Percentiles rank a stretch among this genome's conserved stretches.
Conservation (phyloP, 1,140 invertebrate genomes). For the Goniozus legneri region DNA sequence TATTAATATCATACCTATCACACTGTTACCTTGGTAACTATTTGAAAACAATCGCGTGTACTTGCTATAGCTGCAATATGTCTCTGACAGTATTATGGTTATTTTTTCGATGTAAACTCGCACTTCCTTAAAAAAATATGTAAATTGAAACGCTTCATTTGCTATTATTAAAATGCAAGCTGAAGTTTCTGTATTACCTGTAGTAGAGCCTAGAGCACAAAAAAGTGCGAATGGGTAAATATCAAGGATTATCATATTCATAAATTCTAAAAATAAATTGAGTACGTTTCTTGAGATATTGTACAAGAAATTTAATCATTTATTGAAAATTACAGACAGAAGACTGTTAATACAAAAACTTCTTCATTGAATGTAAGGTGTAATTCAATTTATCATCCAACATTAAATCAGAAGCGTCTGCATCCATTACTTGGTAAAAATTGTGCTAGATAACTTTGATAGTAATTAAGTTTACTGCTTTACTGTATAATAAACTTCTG, state of each 20-base stretch:
- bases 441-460: no score
- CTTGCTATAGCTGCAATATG: no score
- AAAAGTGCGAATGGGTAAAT: constrained; percentile 39
- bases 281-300: no score
- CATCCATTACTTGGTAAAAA: constrained; percentile 48
- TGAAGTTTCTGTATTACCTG: constrained; percentile 43
- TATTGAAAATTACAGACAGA: constrained; percentile 45
- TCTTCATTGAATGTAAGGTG: constrained; percentile 27
- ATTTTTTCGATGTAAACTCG: no score
- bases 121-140: constrained; percentile 3
- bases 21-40: constrained; percentile 24
- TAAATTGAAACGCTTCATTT: constrained; percentile 15
- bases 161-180: constrained; percentile 47
- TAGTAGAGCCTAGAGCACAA: constrained; percentile 40
- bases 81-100: no score
- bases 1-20: no score
- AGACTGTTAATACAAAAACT: constrained; percentile 41
- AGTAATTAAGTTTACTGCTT: no score
- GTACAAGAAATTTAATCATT: no score
- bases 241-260: no score
- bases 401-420: constrained; percentile 50
- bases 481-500: no score
- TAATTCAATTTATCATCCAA: constrained; percentile 27
- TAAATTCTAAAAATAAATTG: no score
- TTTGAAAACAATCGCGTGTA: constrained; percentile 35